Base-by-base conservation (phyloP, 1,140 invertebrate species). In the Agraylea sexmaculata region DNA sequence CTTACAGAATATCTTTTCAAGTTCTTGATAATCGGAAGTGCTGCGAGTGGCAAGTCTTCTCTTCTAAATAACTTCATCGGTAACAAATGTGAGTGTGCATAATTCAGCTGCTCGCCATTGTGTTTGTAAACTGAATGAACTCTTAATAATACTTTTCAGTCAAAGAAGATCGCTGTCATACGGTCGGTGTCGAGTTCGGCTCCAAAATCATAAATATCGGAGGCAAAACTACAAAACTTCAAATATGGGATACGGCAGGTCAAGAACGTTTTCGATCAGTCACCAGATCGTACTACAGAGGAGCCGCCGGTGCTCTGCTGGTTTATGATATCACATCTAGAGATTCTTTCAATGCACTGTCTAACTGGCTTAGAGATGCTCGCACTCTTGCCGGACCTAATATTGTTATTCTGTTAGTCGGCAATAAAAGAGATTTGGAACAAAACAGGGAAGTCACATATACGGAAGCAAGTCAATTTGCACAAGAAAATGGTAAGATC, bases 31-130 rank as follows among this genome's bases (percentile, higher is more conserved):
- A 87, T 86, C 59, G 83, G 83, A 34, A 84, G 79, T 68, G 74
- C 78, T 54, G 84, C 85, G 38, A 83, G 84, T 46, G 87, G 87
- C 33, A 91, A 91, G 59, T 90, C 87, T 35, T 90, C 87, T 62
- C 69, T 91, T 12, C 66, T 91, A 20, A 80, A 90, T 53, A 87
- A 90, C 62, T 91, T 91, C 56, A 89, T 87, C 54, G 87, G 89
- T 64, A 88, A 83, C 55, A 84, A 87, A 70, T 90, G 82, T 77
- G 75, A 78, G 71, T 78, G 56, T 30, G 23, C 32, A 8, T 15
- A 33, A 11, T 16, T 40, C 20, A 22, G 36, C 13, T 22, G 20
- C 20, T 40, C 23, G 16, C 17, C 18, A 1, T 8, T n/a, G n/a
- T 27, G n/a, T 27, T n/a, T 27, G 23, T 8, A 27, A 27, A 8